phyloP scores from a whole-genome alignment of 2,797 vertebrate species.

The Hemitrygon akajei region DNA sequence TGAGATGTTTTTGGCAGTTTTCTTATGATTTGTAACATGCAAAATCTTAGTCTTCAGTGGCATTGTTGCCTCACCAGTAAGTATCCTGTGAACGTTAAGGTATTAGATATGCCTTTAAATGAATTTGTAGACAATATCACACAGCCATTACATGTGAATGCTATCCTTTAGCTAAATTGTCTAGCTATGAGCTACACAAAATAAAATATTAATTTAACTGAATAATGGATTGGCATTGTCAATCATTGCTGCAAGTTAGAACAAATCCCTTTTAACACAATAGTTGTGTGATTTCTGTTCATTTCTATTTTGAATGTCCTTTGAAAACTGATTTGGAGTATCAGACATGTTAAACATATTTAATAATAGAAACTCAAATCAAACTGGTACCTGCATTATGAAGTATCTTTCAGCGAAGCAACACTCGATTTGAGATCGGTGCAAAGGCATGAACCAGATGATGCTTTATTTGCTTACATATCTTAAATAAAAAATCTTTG shows the following conservation, averaged over 20 bases:
- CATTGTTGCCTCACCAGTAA: neutral
- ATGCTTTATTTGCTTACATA: neutral
- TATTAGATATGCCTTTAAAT: neutral
- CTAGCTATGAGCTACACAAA: neutral
- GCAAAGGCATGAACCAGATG: neutral
- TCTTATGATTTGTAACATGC: neutral
- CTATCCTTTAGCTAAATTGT: neutral
- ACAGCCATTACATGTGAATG: neutral
- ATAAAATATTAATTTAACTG: neutral
- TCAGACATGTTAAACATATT: neutral
- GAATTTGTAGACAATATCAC: neutral
- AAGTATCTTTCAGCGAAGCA: neutral
- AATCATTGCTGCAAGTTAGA: neutral
- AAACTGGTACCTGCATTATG: neutral
- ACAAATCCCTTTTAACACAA: neutral
- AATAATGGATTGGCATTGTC: neutral
- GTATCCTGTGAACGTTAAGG: neutral
- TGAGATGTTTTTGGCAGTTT: neutral
- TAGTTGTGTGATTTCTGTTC: neutral
- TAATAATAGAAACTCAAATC: neutral
- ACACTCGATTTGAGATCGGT: neutral
- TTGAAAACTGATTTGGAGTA: neutral
- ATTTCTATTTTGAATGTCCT: neutral
- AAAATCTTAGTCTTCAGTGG: neutral
- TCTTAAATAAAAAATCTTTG: neutral